A percentile compares a stretch with the other conserved stretches of the same genome.
Conservation (phyloP, 2,113 vertebrate species). For the Coryphaenoides rupestris region DNA sequence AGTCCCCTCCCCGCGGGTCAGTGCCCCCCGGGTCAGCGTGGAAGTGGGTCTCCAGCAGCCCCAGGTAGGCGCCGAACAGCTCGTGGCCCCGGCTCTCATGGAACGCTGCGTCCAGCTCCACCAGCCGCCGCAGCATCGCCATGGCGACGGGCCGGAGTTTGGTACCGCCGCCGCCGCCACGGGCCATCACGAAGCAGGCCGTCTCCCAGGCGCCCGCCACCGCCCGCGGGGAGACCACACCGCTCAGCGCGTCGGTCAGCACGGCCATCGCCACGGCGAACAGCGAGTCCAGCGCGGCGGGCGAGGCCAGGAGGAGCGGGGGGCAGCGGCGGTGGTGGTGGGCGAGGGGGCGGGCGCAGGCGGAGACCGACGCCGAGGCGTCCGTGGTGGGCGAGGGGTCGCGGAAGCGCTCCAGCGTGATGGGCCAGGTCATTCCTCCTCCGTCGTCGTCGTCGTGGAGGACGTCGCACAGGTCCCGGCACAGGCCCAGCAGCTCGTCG, state of each 20-base stretch:
- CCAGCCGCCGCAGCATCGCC: slow-evolving; percentile 74
- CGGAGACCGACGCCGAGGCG: slow-evolving; percentile 70
- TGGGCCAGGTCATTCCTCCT: slow-evolving; percentile 73
- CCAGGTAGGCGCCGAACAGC: slow-evolving; percentile 83
- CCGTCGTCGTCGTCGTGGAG: slow-evolving; percentile 57
- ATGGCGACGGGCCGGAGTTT: slow-evolving; percentile 74
- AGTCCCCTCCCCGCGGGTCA: slow-evolving; percentile 50
- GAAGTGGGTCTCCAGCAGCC: slow-evolving; percentile 66
- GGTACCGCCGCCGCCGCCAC: slow-evolving; percentile 68
- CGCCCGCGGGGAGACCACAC: slow-evolving; percentile 79
- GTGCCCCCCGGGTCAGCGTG: background rate
- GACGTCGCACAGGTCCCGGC: slow-evolving; percentile 78
- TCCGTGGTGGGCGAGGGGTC: slow-evolving; percentile 73
- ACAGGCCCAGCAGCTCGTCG: slow-evolving; percentile 79
- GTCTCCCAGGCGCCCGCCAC: slow-evolving; percentile 78
- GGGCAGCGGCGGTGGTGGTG: slow-evolving; percentile 79
- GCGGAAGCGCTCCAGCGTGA: slow-evolving; percentile 71
- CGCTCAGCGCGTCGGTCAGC: slow-evolving; percentile 73
- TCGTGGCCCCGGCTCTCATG: slow-evolving; percentile 75
- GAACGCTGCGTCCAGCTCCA: slow-evolving; percentile 81
- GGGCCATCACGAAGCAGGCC: slow-evolving; percentile 79
- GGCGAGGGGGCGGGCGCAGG: slow-evolving; percentile 47
- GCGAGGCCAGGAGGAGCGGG: slow-evolving; percentile 69
- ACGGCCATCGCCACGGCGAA: slow-evolving; percentile 72
- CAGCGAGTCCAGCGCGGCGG: slow-evolving; percentile 80